Evolutionary conservation across 2,797 vertebrate species (phyloP), one percentile per base, ranked within the genome.

Genomic region (Clarias platycephalus): DNA sequence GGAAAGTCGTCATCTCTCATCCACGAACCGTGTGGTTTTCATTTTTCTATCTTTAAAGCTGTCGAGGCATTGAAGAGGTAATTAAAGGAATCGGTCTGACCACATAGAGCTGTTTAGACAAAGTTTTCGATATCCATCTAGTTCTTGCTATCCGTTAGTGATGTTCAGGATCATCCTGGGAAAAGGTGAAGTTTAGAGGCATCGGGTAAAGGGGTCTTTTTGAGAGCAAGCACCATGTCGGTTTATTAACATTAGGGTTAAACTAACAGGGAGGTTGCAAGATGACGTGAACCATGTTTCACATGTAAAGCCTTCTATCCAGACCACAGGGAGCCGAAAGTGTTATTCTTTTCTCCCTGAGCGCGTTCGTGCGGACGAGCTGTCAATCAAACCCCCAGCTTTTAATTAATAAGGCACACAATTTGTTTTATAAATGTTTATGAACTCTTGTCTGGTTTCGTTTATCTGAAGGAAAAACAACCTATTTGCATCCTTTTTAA

Each of bases 221-320:
- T 91, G 26, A 89, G 92, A 91, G 90, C 87, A 90, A 85, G 83
- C 87, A 79, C 86, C 88, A 85, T 82, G 78, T 62, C 78, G 88
- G 80, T 90, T 90, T 89, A 92, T 93, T 93, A 93, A 92, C 92
- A 90, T 89, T 84, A 80, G 92, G 92, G 93, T 95, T 94, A 95
- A 95, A 93, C 90, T 90, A 94, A 95, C 93, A 93, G 75, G 89
- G 88, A 89, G 89, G 86, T 90, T 68, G 90, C 87, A 57, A 64
- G 34, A 77, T 28, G 37, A n/a, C 31, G 49, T 76, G 78, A 64
- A 28, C 64, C 34, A 79, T 84, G 49, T 63, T 64, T 64, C 57
- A 18, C 53, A 64, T 84, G 66, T 64, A 83, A 71, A 80, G 40
- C 64, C 71, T 64, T 67, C 31, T 64, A 28, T 74, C 40, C 79